Evolutionary conservation across 2,888 invertebrate genomes (phyloP), one percentile per base, ranked within the genome.

Genomic region (Odontomyia ornata): DNA sequence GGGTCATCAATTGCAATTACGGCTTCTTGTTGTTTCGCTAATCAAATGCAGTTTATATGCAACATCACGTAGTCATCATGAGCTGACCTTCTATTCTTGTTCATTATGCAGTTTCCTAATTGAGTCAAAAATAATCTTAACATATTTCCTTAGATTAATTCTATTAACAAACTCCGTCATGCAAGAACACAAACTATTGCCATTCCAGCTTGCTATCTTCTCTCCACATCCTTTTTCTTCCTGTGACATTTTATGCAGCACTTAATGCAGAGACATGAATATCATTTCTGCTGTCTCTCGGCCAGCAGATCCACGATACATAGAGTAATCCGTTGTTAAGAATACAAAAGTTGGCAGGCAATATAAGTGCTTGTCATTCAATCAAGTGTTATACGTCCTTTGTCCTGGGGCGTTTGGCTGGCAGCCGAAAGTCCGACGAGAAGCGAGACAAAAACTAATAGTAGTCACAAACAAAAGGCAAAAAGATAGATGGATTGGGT

Each of bases 321-420:
- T 43, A 43, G 5, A 15, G 52, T 52, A 52, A 52, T 52, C 52
- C 52, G 18, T n/a, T 52, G 52, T 13, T 52, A 52, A n/a, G 18
- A 36, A 36, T 36, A 18, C 18, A 15, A 18, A n/a, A 3, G 7
- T 52, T 52, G 52, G 52, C 52, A 52, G 52, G 18, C 52, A 52
- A 36, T 52, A 13, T 52, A 13, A 18, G 52, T 52, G 52, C 52
- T 52, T 52, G 52, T 52, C 52, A 52, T 52, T 52, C 52, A 52
- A 52, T 52, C 52, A 52, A 52, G 18, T 52, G 18, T 52, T 36
- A 36, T 36, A 9, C 36, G 9, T 36, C 36, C 36, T 36, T 36
- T 36, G 36, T 36, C 36, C 36, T 36, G 36, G 9, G 36, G 36
- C 36, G 36, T 36, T 36, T 36, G 9, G 36, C 36, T 36, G 36